phyloP scores from a whole-genome alignment of 2,888 invertebrate species.

The Exocentrus adspersus region DNA sequence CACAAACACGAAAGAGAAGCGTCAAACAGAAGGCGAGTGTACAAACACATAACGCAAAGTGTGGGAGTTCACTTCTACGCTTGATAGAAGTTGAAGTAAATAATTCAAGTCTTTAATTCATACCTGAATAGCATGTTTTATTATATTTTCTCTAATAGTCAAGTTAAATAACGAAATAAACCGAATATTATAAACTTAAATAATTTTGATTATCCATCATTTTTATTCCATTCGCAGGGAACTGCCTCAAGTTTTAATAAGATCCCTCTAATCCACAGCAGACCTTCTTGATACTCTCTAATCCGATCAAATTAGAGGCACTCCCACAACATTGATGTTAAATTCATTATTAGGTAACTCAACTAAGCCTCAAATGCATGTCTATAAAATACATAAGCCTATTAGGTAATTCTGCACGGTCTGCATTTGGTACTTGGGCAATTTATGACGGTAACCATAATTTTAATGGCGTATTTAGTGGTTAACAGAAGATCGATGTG shows the following conservation, averaged over 20 bases:
- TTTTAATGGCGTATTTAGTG: background rate
- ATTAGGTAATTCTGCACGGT: slow-evolving; percentile 4
- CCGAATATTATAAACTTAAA: too few species aligned
- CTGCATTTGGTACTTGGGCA: background rate
- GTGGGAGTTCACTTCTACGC: too few species aligned
- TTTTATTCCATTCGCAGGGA: too few species aligned
- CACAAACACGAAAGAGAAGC: too few species aligned
- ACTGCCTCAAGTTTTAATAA: background rate
- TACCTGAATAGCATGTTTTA: too few species aligned
- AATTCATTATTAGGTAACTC: slow-evolving; percentile 9
- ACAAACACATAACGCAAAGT: too few species aligned
- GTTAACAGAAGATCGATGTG: background rate
- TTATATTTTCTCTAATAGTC: too few species aligned
- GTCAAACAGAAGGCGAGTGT: too few species aligned
- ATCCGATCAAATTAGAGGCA: background rate
- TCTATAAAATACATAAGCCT: background rate
- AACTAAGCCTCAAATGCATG: background rate
- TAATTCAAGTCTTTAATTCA: too few species aligned
- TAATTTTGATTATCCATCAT: too few species aligned
- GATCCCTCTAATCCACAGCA: background rate
- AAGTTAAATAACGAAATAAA: too few species aligned
- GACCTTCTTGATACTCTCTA: slow-evolving; percentile 1
- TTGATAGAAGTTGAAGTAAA: too few species aligned
- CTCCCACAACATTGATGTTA: slow-evolving; percentile 4
- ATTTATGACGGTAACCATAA: background rate